These are phyloP conservation scores for Dinocampus coccinellae DNA, from an alignment of 2,888 invertebrate species.

Conservation along the genomic window DNA sequence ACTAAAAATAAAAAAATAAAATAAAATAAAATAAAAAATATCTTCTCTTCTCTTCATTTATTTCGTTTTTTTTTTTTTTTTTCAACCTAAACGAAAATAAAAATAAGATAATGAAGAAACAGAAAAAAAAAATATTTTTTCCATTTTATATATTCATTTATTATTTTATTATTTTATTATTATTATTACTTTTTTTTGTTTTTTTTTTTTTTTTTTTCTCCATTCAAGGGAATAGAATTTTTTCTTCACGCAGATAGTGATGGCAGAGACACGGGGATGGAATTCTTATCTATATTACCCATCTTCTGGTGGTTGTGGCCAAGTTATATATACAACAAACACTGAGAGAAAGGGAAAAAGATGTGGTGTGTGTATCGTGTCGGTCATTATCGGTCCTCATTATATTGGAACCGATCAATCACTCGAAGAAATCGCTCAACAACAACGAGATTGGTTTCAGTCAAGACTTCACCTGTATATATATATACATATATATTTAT, in stretches of 20 bases:
- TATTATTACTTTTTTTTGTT: too few relatives aligned
- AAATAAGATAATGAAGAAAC: too few relatives aligned
- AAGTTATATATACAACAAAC: background rate
- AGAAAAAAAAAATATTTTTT: too few relatives aligned
- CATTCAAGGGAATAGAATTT: background rate
- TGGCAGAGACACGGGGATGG: conserved; percentile 22
- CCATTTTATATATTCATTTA: too few relatives aligned
- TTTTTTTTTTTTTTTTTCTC: background rate
- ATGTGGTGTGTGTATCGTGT: conserved; percentile 58
- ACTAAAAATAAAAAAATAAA: too few relatives aligned
- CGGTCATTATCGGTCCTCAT: conserved; percentile 69
- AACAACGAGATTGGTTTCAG: background rate
- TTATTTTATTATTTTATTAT: too few relatives aligned
- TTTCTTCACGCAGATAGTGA: conserved; percentile 11
- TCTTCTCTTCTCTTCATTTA: too few relatives aligned
- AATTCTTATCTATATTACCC: conserved; percentile 56
- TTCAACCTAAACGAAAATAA: background rate
- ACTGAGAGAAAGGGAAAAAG: conserved; percentile 23
- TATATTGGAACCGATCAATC: conserved; percentile 68
- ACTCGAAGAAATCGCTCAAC: conserved; percentile 45
- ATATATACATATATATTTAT: background rate
- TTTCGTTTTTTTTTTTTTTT: background rate
- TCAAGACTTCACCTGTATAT: background rate
- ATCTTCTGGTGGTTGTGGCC: conserved; percentile 59
- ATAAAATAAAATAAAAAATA: too few relatives aligned